These are phyloP conservation scores for Phymanthus crucifer DNA, from an alignment of 92 coral and sea anemone genomes.

Conservation along the genomic window DNA sequence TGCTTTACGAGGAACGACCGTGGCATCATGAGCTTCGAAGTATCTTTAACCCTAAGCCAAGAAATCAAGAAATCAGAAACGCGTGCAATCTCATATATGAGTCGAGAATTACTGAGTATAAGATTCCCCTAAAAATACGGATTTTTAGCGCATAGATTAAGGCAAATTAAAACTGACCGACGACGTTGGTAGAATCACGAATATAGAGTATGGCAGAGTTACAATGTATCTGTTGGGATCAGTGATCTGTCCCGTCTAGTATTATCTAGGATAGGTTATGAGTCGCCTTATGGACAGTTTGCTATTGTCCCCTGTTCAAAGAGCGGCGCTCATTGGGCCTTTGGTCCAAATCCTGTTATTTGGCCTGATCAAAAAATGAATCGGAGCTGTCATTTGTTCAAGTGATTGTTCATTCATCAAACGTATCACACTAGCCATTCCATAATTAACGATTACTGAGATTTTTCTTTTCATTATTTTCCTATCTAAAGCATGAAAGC, in stretches of 20 bases:
- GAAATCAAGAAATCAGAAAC: not conserved
- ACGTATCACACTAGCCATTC: conserved; percentile 56
- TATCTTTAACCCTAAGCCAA: not conserved
- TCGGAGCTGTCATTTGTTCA: conserved; percentile 51
- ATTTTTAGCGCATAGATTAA: too few species aligned
- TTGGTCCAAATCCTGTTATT: conserved; percentile 50
- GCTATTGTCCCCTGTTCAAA: conserved; percentile 9
- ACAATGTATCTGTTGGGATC: conserved; percentile 6
- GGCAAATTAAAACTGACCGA: too few species aligned
- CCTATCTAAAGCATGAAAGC: conserved; percentile 27
- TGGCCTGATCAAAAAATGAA: conserved; percentile 50
- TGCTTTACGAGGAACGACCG: conserved; percentile 68
- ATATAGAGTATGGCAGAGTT: not conserved
- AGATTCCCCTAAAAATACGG: not conserved
- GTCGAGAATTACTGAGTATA: not conserved
- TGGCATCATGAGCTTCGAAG: conserved; percentile 40
- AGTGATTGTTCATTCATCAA: conserved; percentile 61
- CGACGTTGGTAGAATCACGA: not conserved
- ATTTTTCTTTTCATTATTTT: conserved; percentile 53
- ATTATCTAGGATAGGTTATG: conserved; percentile 7
- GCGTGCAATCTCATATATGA: not conserved
- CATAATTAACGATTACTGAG: conserved; percentile 66
- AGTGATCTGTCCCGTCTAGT: not conserved
- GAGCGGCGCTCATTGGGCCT: conserved; percentile 52
- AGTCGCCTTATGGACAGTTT: not conserved